Base-by-base conservation (phyloP, 2,113 vertebrate genomes). In the Geothlypis trichas region DNA sequence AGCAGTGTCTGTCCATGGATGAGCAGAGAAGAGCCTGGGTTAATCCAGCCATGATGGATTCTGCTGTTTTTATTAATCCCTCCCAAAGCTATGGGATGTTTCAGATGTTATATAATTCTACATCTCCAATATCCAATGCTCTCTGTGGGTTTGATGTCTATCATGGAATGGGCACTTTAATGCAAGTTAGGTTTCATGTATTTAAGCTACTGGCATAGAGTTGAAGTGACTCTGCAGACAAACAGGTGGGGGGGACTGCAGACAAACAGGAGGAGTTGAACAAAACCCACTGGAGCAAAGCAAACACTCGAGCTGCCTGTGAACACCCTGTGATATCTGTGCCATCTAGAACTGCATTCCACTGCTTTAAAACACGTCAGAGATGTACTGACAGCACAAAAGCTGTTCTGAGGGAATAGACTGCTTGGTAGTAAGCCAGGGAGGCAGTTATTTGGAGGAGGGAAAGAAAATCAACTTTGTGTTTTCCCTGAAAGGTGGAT, bases 71-170 rank as follows among this genome's bases (percentile, higher is more conserved):
- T 80, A 44, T 81, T 67, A 67, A 74, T 81, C 42, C n/a, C 44
- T 12, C 28, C 11, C 9, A 15, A 19, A 69, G 69, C n/a, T 46
- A 1, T 24, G 7, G 39, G 21, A 7, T 44, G 14, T 79, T 78
- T 82, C 15, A 17, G 18, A 5, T 1, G 1, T 37, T 54, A 6
- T 5, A 2, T 39, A 76, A 30, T 11, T 5, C 5, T n/a, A 37
- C 12, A 21, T 61, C 39, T 89, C 13, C 3, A 47, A 30, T 52
- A 27, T 49, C 20, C 37, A 49, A 3, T 26, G 13, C 21, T 71
- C 33, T 83, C 61, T 63, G 59, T 33, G 33, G 27, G 30, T 62
- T 37, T 74, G 51, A 37, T 90, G 23, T 5, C 66, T 39, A 1
- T 54, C 23, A 44, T 2, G 39, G n/a, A 52, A 57, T 0, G 4